phyloP scores from a whole-genome alignment of 2,113 vertebrate genomes.

The Trachemys scripta region DNA sequence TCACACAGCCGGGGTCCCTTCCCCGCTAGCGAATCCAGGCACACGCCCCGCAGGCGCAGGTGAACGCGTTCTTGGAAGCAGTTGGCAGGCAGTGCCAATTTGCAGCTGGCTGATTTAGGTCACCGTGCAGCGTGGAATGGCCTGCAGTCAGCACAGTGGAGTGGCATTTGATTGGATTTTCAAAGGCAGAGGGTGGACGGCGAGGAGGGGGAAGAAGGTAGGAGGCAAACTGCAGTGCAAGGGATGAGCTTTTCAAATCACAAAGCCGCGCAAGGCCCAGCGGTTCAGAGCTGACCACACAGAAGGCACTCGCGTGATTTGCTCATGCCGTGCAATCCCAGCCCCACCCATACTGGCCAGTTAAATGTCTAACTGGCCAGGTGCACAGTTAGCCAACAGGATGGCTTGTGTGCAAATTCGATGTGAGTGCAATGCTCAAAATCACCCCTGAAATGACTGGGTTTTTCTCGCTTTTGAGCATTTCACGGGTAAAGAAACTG shows the following conservation, averaged over 20 bases:
- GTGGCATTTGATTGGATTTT: background rate
- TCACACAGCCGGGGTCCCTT: background rate
- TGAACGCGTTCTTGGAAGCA: background rate
- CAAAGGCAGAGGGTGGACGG: background rate
- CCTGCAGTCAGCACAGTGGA: background rate
- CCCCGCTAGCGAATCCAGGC: background rate
- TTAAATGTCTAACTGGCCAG: background rate
- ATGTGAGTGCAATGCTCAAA: background rate
- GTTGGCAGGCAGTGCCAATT: background rate
- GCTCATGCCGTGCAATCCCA: background rate
- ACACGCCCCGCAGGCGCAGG: background rate
- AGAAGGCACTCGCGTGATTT: background rate
- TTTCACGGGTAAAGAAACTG: background rate
- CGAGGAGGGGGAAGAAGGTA: background rate
- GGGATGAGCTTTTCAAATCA: background rate
- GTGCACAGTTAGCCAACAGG: too few relatives aligned
- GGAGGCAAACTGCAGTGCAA: rapidly evolving
- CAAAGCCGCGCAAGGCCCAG: background rate
- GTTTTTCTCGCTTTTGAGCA: background rate
- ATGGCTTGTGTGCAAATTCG: background rate
- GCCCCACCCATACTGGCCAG: background rate
- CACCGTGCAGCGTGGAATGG: background rate
- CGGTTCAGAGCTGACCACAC: background rate
- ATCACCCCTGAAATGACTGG: background rate
- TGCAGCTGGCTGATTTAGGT: background rate